These are phyloP conservation scores for Pharmacophagus antenor DNA, from an alignment of 2,888 invertebrate species.

Conservation along the genomic window DNA sequence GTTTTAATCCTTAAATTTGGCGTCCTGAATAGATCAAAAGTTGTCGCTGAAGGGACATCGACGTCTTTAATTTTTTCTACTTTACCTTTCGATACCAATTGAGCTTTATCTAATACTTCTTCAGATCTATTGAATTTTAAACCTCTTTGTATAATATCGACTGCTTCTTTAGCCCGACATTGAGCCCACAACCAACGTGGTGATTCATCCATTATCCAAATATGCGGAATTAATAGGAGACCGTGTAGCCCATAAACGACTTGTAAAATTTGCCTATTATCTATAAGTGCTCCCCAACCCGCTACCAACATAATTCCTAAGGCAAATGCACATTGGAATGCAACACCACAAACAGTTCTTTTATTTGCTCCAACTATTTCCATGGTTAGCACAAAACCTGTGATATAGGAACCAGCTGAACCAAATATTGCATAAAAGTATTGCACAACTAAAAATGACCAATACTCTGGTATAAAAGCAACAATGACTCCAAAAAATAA, in stretches of 20 bases:
- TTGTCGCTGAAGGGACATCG: slow-evolving; percentile 75
- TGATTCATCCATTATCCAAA: slow-evolving; percentile 94
- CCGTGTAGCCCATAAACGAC: slow-evolving; percentile 89
- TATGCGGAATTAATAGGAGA: slow-evolving; percentile 86
- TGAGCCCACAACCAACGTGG: slow-evolving; percentile 94
- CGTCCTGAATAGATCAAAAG: slow-evolving; percentile 88
- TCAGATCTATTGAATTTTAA: slow-evolving; percentile 86
- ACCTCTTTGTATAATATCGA: slow-evolving; percentile 87
- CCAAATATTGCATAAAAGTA: slow-evolving; percentile 91
- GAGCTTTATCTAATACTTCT: slow-evolving; percentile 83
- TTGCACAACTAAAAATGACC: slow-evolving; percentile 84
- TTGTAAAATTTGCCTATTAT: slow-evolving; percentile 87
- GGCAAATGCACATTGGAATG: slow-evolving; percentile 90
- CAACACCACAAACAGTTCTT: slow-evolving; percentile 89
- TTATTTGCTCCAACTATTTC: slow-evolving; percentile 90
- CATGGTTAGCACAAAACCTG: slow-evolving; percentile 87
- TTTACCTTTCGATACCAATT: slow-evolving; percentile 83
- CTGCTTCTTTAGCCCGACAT: slow-evolving; percentile 86
- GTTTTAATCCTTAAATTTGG: slow-evolving; percentile 89
- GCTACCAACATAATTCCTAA: slow-evolving; percentile 91
- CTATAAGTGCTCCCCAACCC: slow-evolving; percentile 89
- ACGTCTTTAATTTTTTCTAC: slow-evolving; percentile 66
- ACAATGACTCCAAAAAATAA: slow-evolving; percentile 86
- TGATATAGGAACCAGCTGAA: slow-evolving; percentile 88
- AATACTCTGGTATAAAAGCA: slow-evolving; percentile 89